A percentile compares a stretch with the other conserved stretches of the same genome.
Conservation (phyloP, 2,797 vertebrate species). For the Antrozous pallidus region DNA sequence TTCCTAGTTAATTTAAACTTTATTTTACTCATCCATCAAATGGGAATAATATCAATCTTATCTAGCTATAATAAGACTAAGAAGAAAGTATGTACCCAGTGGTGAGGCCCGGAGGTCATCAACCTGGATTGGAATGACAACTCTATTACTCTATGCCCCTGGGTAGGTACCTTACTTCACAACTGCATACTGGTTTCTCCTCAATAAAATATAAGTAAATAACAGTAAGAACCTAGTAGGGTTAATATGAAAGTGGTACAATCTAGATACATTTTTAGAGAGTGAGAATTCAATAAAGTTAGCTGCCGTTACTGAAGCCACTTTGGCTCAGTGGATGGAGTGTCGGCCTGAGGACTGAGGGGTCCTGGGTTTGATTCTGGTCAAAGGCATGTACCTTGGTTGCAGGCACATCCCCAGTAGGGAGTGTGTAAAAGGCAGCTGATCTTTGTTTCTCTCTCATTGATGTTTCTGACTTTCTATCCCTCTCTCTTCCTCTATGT, state of each 20-base stretch:
- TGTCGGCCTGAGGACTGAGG: too few relatives aligned
- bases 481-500: too few relatives aligned
- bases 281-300: neutral
- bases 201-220: neutral
- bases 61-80: neutral
- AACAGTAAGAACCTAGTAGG: neutral
- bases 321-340: too few relatives aligned
- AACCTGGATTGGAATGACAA: neutral
- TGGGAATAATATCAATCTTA: neutral
- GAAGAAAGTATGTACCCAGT: neutral
- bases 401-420: too few relatives aligned
- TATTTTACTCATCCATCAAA: neutral
- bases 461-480: too few relatives aligned
- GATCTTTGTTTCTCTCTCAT: too few relatives aligned
- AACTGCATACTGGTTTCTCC: neutral
- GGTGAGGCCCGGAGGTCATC: neutral
- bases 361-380: too few relatives aligned
- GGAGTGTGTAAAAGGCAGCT: too few relatives aligned
- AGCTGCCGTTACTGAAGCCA: too few relatives aligned
- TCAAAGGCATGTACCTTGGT: too few relatives aligned
- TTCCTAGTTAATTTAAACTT: neutral
- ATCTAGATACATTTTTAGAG: neutral
- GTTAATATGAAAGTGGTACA: neutral
- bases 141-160: neutral
- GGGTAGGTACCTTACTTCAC: neutral